phyloP scores from a whole-genome alignment of 2,797 vertebrate genomes.

The Urosaurus nigricauda region DNA sequence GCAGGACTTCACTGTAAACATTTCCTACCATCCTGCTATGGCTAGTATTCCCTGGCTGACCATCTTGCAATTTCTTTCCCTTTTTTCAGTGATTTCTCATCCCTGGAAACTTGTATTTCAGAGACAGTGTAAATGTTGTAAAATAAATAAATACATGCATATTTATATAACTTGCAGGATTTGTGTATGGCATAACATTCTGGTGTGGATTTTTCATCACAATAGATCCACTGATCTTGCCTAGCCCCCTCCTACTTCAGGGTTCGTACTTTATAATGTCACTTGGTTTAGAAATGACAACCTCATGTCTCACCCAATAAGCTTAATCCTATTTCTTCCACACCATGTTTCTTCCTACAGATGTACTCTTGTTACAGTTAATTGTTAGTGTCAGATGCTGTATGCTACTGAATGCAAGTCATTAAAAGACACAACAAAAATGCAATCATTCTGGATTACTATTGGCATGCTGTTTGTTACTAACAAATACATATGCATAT shows the following conservation, averaged over 20 bases:
- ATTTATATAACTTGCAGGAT: background rate
- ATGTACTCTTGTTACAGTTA: background rate
- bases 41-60: background rate
- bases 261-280: background rate
- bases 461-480: slow-evolving; percentile 26
- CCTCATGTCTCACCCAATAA: fast-evolving
- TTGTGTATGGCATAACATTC: background rate
- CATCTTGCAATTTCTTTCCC: background rate
- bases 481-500: background rate
- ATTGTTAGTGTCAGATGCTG: slow-evolving; percentile 8
- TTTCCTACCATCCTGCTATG: background rate
- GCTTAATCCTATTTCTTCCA: fast-evolving
- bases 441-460: background rate
- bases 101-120: background rate
- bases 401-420: slow-evolving; percentile 2
- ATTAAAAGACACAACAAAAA: slow-evolving; percentile 23
- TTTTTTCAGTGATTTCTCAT: background rate
- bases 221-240: background rate
- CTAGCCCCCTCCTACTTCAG: background rate
- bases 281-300: background rate
- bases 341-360: fast-evolving
- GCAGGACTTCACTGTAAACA: too few species aligned
- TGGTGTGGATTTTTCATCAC: background rate
- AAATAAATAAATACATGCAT: background rate
- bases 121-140: background rate